Conservation (phyloP, 2,113 vertebrate genomes). For the Hippolais icterina region DNA sequence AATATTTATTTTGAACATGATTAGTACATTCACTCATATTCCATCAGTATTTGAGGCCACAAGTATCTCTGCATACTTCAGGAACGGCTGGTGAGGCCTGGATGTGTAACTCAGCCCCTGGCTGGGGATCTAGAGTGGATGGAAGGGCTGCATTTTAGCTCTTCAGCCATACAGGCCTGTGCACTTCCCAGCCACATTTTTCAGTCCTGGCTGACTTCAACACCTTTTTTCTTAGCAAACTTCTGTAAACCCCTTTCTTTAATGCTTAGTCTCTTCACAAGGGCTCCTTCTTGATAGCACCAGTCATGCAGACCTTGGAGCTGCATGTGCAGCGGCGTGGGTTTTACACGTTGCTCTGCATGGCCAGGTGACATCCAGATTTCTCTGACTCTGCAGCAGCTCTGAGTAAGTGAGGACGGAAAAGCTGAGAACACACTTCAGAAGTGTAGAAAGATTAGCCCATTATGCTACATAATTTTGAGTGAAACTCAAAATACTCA, state of each 20-base stretch:
- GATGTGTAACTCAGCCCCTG: background rate
- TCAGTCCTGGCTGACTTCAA: background rate
- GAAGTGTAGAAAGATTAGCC: background rate
- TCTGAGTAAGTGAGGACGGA: background rate
- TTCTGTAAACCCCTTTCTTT: background rate
- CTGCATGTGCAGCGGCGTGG: fast-evolving
- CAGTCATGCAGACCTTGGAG: background rate
- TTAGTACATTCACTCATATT: background rate
- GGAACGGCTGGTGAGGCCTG: background rate
- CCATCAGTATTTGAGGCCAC: background rate
- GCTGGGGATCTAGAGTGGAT: background rate
- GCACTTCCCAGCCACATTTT: background rate
- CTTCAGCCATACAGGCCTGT: fast-evolving
- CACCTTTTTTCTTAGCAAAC: background rate
- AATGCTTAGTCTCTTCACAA: background rate
- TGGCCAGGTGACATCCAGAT: background rate
- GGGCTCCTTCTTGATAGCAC: background rate
- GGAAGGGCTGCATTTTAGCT: background rate
- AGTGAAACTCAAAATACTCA: background rate
- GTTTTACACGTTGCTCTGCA: background rate
- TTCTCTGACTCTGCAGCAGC: background rate
- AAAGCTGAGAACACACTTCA: background rate
- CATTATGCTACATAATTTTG: background rate
- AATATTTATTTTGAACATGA: background rate
- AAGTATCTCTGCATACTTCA: background rate